phyloP scores from a whole-genome alignment of 2,888 invertebrate genomes.

The Pimpla rufipes region DNA sequence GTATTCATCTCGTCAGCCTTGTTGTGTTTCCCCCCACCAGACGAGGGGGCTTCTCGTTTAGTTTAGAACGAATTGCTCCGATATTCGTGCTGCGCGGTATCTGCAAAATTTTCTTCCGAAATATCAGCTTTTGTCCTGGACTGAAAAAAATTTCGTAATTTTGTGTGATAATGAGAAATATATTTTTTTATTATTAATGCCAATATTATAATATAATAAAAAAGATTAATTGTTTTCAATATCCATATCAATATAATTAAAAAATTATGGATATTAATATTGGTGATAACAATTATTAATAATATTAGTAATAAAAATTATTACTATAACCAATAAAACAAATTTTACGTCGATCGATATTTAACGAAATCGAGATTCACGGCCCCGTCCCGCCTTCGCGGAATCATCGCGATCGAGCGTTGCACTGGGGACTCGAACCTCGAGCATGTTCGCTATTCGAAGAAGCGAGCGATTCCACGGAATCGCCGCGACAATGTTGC shows the following conservation, averaged over 20 bases:
- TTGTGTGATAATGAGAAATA: no score
- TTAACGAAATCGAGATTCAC: not conserved
- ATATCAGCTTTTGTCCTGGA: no score
- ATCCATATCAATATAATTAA: no score
- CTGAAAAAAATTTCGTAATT: no score
- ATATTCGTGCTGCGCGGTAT: not conserved
- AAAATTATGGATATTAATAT: no score
- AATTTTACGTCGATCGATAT: not conserved
- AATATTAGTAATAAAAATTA: not conserved
- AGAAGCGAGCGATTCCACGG: conserved; percentile 29
- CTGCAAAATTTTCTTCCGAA: no score
- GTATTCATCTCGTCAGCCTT: conserved; percentile 30
- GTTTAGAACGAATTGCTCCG: not conserved
- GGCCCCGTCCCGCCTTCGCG: not conserved
- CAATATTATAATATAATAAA: no score
- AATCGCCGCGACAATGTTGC: conserved; percentile 63
- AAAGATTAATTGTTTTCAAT: no score
- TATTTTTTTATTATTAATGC: no score
- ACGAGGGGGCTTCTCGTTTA: not conserved
- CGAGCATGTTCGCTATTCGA: not conserved
- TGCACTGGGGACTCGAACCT: no score
- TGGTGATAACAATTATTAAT: not conserved
- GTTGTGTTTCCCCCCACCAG: not conserved
- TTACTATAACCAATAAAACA: no score
- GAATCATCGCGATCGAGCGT: conserved; percentile 5